phyloP scores from a whole-genome alignment of 2,888 invertebrate genomes.

The Eumacrocentrus americanus region DNA sequence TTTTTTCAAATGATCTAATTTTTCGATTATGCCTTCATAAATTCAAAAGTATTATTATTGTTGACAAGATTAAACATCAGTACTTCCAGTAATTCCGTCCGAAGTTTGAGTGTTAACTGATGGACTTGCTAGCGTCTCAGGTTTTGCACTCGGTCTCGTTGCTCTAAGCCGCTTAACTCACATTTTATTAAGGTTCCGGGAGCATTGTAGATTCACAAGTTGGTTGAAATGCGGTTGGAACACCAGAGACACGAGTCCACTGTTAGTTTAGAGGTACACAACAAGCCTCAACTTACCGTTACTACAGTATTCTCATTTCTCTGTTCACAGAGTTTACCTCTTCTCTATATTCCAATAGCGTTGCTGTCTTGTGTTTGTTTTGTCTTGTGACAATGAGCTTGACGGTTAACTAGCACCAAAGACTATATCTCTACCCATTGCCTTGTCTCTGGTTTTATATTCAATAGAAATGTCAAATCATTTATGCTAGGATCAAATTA shows the following conservation, averaged over 20 bases:
- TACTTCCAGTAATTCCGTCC: too few relatives aligned
- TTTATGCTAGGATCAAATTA: too few relatives aligned
- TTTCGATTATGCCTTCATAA: too few relatives aligned
- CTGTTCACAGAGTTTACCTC: not conserved
- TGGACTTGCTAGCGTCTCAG: not conserved
- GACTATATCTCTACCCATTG: too few relatives aligned
- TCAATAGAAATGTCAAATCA: too few relatives aligned
- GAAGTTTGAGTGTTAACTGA: not conserved
- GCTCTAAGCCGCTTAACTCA: constrained; percentile 14
- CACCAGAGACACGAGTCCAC: not conserved
- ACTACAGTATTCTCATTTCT: not conserved
- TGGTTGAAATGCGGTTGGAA: constrained; percentile 4
- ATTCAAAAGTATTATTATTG: too few relatives aligned
- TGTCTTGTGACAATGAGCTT: not conserved
- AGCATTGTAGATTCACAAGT: constrained; percentile 8
- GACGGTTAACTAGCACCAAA: not conserved
- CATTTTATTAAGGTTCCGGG: constrained; percentile 13
- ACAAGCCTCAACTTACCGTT: not conserved
- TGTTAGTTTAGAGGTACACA: constrained; percentile 15
- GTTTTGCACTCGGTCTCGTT: not conserved
- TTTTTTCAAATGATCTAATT: too few relatives aligned
- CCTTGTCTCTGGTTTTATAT: too few relatives aligned
- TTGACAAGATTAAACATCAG: too few relatives aligned
- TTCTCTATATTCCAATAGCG: not conserved
- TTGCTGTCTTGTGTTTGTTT: not conserved